Conservation (phyloP, 1,140 invertebrate species). For the Platyscapa corneri region DNA sequence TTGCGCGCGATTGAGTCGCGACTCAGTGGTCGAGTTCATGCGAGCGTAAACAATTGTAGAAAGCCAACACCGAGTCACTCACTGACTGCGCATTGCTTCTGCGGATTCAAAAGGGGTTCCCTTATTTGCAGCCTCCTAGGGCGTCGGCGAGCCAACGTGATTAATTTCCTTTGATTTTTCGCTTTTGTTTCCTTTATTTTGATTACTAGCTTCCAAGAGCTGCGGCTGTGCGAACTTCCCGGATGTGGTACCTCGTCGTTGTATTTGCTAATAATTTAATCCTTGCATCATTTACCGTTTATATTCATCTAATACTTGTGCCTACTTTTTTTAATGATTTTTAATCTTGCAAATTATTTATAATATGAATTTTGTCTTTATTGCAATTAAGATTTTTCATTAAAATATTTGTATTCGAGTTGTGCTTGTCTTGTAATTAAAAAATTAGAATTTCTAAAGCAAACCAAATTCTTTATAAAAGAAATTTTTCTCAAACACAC, state of each 20-base stretch:
- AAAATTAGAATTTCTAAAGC: too few relatives aligned
- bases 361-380: too few relatives aligned
- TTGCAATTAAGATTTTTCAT: too few relatives aligned
- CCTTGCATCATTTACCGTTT: too few relatives aligned
- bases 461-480: too few relatives aligned
- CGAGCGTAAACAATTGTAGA: constrained; percentile 11
- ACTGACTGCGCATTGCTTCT: constrained; percentile 3
- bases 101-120: neutral
- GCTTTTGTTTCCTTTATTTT: neutral
- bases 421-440: too few relatives aligned
- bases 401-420: too few relatives aligned
- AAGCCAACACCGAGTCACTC: neutral
- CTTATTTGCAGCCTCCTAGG: neutral
- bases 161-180: constrained; percentile 20
- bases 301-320: too few relatives aligned
- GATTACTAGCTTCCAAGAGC: neutral
- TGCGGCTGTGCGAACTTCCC: neutral
- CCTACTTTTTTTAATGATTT: too few relatives aligned
- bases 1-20: constrained; percentile 22
- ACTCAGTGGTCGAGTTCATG: neutral
- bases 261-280: too few relatives aligned
- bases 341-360: too few relatives aligned
- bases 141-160: neutral
- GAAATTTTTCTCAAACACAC: too few relatives aligned
- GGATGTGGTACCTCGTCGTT: neutral